Percentiles rank a stretch among this genome's conserved stretches.
phyloP scores from a whole-genome alignment of 2,113 vertebrate genomes.

The Tragelaphus scriptus region DNA sequence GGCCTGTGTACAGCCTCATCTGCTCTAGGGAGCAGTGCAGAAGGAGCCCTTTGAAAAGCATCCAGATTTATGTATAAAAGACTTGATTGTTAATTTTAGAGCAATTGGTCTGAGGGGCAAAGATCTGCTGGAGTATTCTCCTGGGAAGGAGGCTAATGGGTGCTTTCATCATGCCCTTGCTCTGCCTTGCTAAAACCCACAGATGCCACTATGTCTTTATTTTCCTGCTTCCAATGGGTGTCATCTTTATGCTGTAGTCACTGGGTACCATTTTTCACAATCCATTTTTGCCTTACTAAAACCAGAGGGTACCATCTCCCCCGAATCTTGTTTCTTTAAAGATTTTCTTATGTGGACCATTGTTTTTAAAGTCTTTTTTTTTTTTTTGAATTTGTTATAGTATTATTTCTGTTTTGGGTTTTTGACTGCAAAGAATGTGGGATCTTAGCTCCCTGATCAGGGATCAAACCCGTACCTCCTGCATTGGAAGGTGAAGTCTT shows the following conservation, averaged over 20 bases:
- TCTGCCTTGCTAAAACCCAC: not conserved
- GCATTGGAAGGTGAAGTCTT: not conserved
- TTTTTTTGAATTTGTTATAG: not conserved
- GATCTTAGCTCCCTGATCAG: not conserved
- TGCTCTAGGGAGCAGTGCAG: not conserved
- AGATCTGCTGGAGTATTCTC: not conserved
- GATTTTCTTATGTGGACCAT: not conserved
- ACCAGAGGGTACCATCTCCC: not conserved
- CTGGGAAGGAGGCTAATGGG: not conserved
- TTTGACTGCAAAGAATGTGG: not conserved
- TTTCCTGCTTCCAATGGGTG: not conserved
- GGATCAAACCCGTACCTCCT: not conserved
- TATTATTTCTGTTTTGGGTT: not conserved
- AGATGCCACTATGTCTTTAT: not conserved
- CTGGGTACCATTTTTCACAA: not conserved
- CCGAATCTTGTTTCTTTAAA: not conserved
- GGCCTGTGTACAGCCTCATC: not conserved
- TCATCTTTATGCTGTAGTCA: not conserved
- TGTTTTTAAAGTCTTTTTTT: not conserved
- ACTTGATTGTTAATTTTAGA: not conserved
- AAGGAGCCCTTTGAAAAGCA: not conserved
- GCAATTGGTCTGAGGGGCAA: not conserved
- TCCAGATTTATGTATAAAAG: not conserved
- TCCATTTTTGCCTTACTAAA: not conserved
- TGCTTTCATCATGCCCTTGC: not conserved